These are phyloP conservation scores for Drosophila falleni DNA, from an alignment of 2,888 invertebrate species.

Conservation along the genomic window DNA sequence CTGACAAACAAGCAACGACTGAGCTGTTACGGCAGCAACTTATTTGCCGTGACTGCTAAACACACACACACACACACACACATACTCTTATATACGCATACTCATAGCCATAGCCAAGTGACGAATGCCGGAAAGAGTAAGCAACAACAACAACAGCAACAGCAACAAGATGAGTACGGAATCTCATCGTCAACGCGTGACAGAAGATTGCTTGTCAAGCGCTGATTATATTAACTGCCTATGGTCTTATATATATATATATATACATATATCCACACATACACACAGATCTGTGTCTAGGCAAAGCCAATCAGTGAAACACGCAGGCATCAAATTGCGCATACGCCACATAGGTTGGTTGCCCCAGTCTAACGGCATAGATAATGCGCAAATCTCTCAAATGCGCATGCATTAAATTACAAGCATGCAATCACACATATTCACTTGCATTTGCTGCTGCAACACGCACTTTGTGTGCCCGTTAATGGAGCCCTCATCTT, in stretches of 20 bases:
- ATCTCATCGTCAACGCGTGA: constrained; percentile 65
- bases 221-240: constrained; percentile 74
- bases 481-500: constrained; percentile 56
- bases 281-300: not conserved
- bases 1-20: constrained; percentile 69
- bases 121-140: constrained; percentile 67
- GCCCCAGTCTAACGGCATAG: constrained; percentile 34
- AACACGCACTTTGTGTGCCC: constrained; percentile 32
- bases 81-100: not conserved
- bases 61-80: constrained; percentile 14
- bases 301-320: constrained; percentile 44
- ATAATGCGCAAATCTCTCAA: constrained; percentile 54
- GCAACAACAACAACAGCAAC: constrained; percentile 40
- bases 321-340: constrained; percentile 48
- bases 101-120: constrained; percentile 31
- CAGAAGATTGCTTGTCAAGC: constrained; percentile 74
- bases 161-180: constrained; percentile 30
- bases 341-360: constrained; percentile 44
- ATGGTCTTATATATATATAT: constrained; percentile 32
- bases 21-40: constrained; percentile 40
- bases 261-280: not conserved
- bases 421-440: constrained; percentile 22
- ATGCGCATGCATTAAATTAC: constrained; percentile 58
- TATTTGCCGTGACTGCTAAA: constrained; percentile 53
- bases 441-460: constrained; percentile 17